phyloP scores from a whole-genome alignment of 2,113 vertebrate genomes.

The Lepus timidus region DNA sequence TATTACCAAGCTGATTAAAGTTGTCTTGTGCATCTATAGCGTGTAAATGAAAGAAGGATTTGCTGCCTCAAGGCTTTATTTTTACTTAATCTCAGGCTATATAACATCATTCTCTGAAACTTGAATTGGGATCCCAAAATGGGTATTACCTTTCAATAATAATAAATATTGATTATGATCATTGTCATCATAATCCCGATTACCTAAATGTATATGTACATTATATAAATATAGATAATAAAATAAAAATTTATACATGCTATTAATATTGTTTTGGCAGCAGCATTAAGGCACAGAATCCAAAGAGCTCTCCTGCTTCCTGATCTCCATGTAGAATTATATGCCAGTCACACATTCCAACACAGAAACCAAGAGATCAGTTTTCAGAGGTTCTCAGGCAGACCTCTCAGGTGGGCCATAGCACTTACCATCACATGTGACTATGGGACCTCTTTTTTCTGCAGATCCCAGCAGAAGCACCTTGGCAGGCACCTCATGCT shows the following conservation, averaged over 20 bases:
- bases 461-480: conserved; percentile 90
- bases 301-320: neutral
- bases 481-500: conserved; percentile 89
- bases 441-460: conserved; percentile 62
- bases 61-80: neutral
- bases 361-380: neutral
- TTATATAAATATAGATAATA: neutral
- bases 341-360: neutral
- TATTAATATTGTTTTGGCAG: conserved; percentile 35
- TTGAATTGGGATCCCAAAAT: conserved; percentile 49
- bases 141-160: conserved; percentile 32
- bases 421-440: conserved; percentile 39
- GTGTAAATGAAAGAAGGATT: conserved; percentile 52
- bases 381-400: conserved; percentile 44
- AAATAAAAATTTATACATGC: neutral
- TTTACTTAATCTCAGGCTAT: neutral
- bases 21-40: neutral
- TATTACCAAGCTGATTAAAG: neutral
- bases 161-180: neutral
- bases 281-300: conserved; percentile 16
- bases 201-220: neutral
- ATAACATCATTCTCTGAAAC: conserved; percentile 33
- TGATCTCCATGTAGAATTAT: neutral
- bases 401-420: neutral
- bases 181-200: neutral